Evolutionary conservation across 2,888 invertebrate genomes (phyloP).

Genomic region (Abrostola tripartita): DNA sequence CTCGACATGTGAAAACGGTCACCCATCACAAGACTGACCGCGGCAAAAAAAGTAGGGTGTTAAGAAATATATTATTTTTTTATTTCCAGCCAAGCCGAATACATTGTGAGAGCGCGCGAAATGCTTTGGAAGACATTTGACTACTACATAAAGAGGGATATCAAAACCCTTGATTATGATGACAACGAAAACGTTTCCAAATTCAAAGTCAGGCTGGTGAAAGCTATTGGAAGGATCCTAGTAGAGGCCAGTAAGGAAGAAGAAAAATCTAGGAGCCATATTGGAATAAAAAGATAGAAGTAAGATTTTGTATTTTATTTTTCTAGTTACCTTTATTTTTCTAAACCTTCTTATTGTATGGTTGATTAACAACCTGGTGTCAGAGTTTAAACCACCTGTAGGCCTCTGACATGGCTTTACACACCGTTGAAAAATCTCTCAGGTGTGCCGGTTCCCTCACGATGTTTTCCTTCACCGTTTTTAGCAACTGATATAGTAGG

Average conservation of each 20-base stretch:
- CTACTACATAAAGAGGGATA: slow-evolving; percentile 83
- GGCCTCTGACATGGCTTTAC: no score
- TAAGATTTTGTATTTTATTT: slow-evolving; percentile 7
- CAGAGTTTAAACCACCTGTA: no score
- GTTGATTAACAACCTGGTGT: no score
- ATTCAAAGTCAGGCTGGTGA: slow-evolving; percentile 74
- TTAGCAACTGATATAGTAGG: no score
- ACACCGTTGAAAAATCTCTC: no score
- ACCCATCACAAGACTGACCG: no score
- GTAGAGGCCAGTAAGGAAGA: slow-evolving; percentile 70
- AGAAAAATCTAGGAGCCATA: slow-evolving; percentile 41
- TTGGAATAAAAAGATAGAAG: slow-evolving; percentile 7
- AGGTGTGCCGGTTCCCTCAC: no score
- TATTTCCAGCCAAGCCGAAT: slow-evolving; percentile 85
- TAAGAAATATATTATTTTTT: no score
- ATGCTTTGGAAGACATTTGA: slow-evolving; percentile 83
- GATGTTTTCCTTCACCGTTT: no score
- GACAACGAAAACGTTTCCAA: slow-evolving; percentile 62
- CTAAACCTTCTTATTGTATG: neutral
- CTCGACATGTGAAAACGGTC: no score
- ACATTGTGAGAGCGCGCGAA: slow-evolving; percentile 78
- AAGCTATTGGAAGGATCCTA: slow-evolving; percentile 72
- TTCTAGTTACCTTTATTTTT: neutral
- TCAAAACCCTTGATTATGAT: slow-evolving; percentile 64
- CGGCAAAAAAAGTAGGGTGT: no score